Percentiles rank a stretch among this genome's conserved stretches.
Evolutionary conservation across 37 sponge, comb jelly and placozoan species (phyloP).

Genomic region (Eunapius fragilis): DNA sequence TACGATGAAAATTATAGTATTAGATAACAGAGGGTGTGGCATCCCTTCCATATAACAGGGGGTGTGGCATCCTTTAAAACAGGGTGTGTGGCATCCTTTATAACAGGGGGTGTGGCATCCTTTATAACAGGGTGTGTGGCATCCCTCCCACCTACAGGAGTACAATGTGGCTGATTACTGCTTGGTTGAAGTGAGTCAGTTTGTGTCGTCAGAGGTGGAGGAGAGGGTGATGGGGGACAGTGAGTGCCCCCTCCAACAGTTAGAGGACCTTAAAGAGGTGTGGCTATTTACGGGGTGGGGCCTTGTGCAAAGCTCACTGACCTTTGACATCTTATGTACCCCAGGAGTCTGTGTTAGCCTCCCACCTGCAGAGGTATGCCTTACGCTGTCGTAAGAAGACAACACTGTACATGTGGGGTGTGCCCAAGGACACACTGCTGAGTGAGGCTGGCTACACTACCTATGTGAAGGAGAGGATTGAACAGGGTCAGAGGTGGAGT

Average conservation of each 20-base stretch:
- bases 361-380: constrained; percentile 34
- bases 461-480: constrained; percentile 31
- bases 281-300: background rate
- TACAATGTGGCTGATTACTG: constrained; percentile 46
- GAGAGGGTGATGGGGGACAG: constrained; percentile 37
- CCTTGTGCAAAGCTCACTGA: too few species aligned
- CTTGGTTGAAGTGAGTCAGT: constrained; percentile 55
- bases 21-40: too few species aligned
- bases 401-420: constrained; percentile 12
- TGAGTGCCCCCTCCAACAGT: constrained; percentile 29
- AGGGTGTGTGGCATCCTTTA: too few species aligned
- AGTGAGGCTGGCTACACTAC: constrained; percentile 1
- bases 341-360: too few species aligned
- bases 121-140: too few species aligned
- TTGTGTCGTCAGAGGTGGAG: background rate
- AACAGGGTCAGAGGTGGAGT: constrained; percentile 8
- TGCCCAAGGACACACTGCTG: constrained; percentile 19
- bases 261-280: constrained; percentile 2
- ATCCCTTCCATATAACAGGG: too few species aligned
- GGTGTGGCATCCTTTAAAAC: too few species aligned
- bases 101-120: too few species aligned
- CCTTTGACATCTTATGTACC: too few species aligned
- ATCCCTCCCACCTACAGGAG: too few species aligned
- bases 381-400: constrained; percentile 17
- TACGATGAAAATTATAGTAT: too few species aligned